Evolutionary conservation across 2,797 vertebrate genomes (phyloP).

Genomic region (Falco naumanni): DNA sequence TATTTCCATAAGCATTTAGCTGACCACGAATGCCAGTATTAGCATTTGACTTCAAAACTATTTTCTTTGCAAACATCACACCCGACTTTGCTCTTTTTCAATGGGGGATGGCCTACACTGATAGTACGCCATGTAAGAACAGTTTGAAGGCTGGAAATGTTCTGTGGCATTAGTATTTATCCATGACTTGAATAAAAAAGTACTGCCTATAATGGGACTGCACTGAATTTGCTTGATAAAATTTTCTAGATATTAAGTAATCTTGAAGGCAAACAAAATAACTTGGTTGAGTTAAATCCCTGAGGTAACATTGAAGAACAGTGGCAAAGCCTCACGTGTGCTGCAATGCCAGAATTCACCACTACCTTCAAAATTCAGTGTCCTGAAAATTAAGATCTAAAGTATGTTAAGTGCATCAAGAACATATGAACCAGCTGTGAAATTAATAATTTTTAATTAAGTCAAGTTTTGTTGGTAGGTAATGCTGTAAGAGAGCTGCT

Average conservation of each 20-base stretch:
- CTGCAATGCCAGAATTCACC: not conserved
- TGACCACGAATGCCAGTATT: not conserved
- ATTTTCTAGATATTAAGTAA: not conserved
- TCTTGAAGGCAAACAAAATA: not conserved
- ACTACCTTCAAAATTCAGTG: not conserved
- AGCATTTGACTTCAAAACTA: not conserved
- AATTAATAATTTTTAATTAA: not conserved
- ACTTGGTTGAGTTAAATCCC: not conserved
- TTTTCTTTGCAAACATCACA: not conserved
- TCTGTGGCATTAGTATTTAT: not conserved
- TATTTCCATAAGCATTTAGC: not conserved
- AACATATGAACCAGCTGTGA: not conserved
- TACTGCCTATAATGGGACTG: not conserved
- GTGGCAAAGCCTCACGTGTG: rapidly evolving
- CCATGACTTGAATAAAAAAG: not conserved
- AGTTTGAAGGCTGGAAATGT: not conserved
- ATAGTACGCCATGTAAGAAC: not conserved
- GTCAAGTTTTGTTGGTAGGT: not conserved
- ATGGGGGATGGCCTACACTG: not conserved
- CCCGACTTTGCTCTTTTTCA: not conserved
- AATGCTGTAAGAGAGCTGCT: not conserved
- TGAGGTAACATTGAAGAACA: not conserved
- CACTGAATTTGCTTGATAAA: not conserved
- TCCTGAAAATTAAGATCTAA: not conserved
- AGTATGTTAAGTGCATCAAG: not conserved